Evolutionary conservation across 2,888 invertebrate species (phyloP), one percentile per base, ranked within the genome.

Genomic region (Platynereis dumerilii): DNA sequence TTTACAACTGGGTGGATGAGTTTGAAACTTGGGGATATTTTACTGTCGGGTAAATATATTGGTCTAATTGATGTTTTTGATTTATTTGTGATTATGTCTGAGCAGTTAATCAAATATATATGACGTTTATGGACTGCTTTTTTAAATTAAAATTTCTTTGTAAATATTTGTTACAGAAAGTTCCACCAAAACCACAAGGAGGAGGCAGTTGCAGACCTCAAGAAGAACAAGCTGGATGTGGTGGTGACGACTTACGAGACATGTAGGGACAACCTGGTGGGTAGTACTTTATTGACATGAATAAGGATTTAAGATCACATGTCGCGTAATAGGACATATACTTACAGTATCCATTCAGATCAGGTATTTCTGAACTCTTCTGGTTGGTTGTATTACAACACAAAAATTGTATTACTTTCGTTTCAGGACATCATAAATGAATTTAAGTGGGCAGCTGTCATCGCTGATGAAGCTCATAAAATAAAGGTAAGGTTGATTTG

Each of bases 1-100:
- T 82, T 53, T 80, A 80, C 64, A 82, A 82, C 74, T 82, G 82
- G 82, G 65, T 81, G 58, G 80, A 79, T 68, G 81, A 81, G 65
- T 69, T 82, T 20, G 78, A 79, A n/a, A 77, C 78, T 1, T 81
- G 82, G 82, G 82, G 80, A 28, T 73, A 82, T 67, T 82, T 82
- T 57, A 68, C 69, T 60, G 75, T 76, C 39, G 75, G 80, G 81
- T 81, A 60, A 52, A 69, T 56, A 2, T 15, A 17, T 17, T 20
- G 26, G n/a, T n/a, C n/a, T n/a, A n/a, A n/a, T n/a, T n/a, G n/a
- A n/a, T n/a, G n/a, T n/a, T n/a, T n/a, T n/a, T n/a, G n/a, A n/a
- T n/a, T n/a, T n/a, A n/a, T n/a, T n/a, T n/a, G n/a, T n/a, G n/a
- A n/a, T n/a, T n/a, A n/a, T n/a, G n/a, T n/a, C n/a, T n/a, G n/a